Evolutionary conservation across 2,113 vertebrate species (phyloP).

Genomic region (Tinamus guttatus): DNA sequence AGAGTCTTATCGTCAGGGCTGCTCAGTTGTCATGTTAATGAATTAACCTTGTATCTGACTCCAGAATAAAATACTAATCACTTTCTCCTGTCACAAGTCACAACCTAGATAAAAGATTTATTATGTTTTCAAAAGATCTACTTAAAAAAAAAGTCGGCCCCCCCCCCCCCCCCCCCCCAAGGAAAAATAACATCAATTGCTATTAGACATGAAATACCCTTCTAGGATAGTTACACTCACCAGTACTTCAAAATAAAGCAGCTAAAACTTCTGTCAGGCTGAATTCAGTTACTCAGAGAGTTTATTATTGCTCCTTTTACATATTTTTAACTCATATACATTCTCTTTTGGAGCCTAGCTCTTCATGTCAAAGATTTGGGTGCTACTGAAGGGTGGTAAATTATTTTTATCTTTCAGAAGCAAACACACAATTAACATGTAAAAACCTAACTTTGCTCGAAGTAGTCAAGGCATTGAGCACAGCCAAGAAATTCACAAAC

Average conservation of each 20-base stretch:
- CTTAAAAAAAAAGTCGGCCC: background rate
- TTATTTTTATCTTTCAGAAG: background rate
- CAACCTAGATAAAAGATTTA: background rate
- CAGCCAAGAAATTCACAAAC: background rate
- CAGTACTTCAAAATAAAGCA: background rate
- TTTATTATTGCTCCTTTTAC: background rate
- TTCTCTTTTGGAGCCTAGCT: background rate
- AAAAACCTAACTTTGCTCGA: background rate
- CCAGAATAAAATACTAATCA: background rate
- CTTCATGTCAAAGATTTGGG: background rate
- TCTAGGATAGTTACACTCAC: background rate
- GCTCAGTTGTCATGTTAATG: background rate
- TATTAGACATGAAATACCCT: background rate
- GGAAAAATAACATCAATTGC: background rate
- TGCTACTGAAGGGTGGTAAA: background rate
- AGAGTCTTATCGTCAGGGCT: background rate
- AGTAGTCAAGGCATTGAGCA: background rate
- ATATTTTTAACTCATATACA: background rate
- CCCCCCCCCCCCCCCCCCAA: too few species aligned
- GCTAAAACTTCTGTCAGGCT: background rate
- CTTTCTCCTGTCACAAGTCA: too few species aligned
- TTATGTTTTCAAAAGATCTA: background rate
- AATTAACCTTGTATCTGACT: background rate
- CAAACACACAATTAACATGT: background rate
- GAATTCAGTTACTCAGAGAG: background rate